Evolutionary conservation across 2,888 invertebrate genomes (phyloP).

Genomic region (Molanna angustata): DNA sequence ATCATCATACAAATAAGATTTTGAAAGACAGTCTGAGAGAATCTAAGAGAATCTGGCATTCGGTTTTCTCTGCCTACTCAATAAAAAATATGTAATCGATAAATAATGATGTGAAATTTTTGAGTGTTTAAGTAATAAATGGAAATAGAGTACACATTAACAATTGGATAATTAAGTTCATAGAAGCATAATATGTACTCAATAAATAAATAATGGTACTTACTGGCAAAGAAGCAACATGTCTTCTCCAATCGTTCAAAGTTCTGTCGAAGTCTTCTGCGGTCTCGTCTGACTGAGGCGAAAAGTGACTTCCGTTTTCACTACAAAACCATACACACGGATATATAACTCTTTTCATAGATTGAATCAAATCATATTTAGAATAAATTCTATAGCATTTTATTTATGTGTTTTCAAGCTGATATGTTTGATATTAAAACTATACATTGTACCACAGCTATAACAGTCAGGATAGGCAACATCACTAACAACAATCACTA

Average conservation of each 20-base stretch:
- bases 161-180: neutral
- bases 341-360: no score
- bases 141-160: neutral
- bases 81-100: no score
- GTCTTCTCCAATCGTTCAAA: conserved; percentile 23
- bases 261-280: conserved; percentile 25
- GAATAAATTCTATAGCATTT: no score
- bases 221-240: conserved; percentile 25
- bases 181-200: neutral
- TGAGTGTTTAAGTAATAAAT: neutral
- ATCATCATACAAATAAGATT: no score
- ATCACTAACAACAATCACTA: no score
- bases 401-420: neutral
- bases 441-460: no score
- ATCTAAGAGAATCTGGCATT: no score
- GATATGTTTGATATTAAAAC: no score
- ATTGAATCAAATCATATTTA: no score
- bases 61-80: no score
- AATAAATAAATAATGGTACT: conserved; percentile 4
- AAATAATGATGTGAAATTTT: neutral
- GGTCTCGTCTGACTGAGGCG: conserved; percentile 15
- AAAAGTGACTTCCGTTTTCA: conserved; percentile 15
- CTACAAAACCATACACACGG: conserved; percentile 11
- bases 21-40: no score
- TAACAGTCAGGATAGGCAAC: no score